These are phyloP conservation scores for Glaucomys volans DNA, from an alignment of 2,113 vertebrate species.

Conservation along the genomic window DNA sequence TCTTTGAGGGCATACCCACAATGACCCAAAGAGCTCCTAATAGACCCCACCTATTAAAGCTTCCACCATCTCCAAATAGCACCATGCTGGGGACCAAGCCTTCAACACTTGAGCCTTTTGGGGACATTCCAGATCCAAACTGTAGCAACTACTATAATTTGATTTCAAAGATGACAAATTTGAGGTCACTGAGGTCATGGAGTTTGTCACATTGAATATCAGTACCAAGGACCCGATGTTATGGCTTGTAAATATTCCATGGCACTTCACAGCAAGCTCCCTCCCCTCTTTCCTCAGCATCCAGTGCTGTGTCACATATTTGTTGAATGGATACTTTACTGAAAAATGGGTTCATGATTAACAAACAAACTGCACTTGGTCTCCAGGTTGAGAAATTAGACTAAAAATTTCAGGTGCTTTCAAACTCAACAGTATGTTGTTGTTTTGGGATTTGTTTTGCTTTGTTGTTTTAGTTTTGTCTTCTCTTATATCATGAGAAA, in stretches of 20 bases:
- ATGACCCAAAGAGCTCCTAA: neutral
- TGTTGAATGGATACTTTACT: neutral
- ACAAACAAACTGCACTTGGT: neutral
- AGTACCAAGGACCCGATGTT: neutral
- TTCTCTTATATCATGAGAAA: neutral
- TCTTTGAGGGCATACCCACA: neutral
- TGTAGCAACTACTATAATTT: neutral
- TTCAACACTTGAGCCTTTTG: neutral
- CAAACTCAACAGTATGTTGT: neutral
- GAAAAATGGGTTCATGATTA: neutral
- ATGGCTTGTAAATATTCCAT: fast-evolving
- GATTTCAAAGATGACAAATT: neutral
- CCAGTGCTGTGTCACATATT: neutral
- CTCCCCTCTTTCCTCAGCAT: too few relatives aligned
- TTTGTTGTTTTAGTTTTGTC: neutral
- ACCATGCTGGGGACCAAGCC: neutral
- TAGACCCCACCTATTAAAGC: neutral
- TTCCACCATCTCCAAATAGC: too few relatives aligned
- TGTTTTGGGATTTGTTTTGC: too few relatives aligned
- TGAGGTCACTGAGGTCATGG: neutral
- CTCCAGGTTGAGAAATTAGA: neutral
- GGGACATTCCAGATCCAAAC: neutral
- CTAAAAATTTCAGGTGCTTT: neutral
- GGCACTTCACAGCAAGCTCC: neutral
- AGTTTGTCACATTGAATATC: neutral